These are phyloP conservation scores for Lordiphosa clarofinis DNA, from an alignment of 1,140 invertebrate species.

Conservation along the genomic window DNA sequence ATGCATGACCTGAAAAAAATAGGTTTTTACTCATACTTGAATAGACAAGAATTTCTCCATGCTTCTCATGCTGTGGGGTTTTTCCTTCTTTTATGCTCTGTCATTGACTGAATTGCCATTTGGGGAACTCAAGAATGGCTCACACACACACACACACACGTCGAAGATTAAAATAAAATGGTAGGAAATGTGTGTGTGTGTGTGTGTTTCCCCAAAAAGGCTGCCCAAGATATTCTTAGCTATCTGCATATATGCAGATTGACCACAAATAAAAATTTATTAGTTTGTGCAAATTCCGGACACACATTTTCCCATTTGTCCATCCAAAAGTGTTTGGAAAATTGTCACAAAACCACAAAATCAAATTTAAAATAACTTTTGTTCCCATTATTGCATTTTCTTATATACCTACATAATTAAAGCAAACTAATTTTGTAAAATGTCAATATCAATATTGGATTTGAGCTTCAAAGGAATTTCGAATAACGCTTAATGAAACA, in stretches of 20 bases:
- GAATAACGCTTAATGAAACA: too few relatives aligned
- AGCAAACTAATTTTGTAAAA: background rate
- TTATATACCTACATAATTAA: background rate
- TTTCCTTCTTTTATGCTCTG: constrained; percentile 47
- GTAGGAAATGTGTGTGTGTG: constrained; percentile 16
- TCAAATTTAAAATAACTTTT: background rate
- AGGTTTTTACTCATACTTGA: constrained; percentile 58
- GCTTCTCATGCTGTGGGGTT: background rate
- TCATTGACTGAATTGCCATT: constrained; percentile 67
- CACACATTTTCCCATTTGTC: constrained; percentile 3
- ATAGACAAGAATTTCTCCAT: constrained; percentile 52
- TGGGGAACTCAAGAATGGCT: constrained; percentile 25
- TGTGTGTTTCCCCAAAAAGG: constrained; percentile 27
- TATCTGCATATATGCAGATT: constrained; percentile 18
- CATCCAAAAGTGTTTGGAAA: too few relatives aligned
- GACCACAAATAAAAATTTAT: constrained; percentile 36
- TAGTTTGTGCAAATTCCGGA: constrained; percentile 26
- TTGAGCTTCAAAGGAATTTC: too few relatives aligned
- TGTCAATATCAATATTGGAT: background rate
- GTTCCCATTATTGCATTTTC: background rate
- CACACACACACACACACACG: constrained; percentile 12
- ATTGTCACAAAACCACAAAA: too few relatives aligned
- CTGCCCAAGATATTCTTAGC: constrained; percentile 21
- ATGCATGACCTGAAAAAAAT: constrained; percentile 62
- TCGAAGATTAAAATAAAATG: constrained; percentile 51